Base-by-base conservation (phyloP, 2,888 invertebrate genomes). In the Fissipunctia ypsillon region DNA sequence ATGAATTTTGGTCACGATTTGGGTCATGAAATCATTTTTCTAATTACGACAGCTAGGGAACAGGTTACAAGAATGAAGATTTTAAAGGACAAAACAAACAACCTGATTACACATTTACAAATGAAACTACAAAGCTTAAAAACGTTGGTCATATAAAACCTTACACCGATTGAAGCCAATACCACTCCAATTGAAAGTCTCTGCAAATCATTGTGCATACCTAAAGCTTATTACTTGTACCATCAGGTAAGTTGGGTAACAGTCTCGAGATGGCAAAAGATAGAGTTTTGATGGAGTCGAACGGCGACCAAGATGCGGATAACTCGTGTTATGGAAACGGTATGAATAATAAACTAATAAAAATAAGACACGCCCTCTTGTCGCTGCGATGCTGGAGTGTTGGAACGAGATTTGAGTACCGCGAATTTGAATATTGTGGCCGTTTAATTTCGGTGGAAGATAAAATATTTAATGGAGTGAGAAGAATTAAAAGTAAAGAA, bases 331-430 rank as follows among this genome's bases (percentile, higher is more conserved):
- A 90, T 89, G 86, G 86, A 88, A 91, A 89, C 84, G 84, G 82
- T 80, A 87, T 90, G 88, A 90, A 91, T 91, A 91, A 90, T 91
- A 89, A 90, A 89, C 87, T 83, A 90, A 88, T 88, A 88, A 90
- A 90, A 90, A 89, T 89, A 85, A 82, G 84, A 77, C 78, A 76
- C 85, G 78, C 83, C 73, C 57, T 76, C 75, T 74, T 82, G 85
- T 83, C 83, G 73, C 70, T 73, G 73, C 69, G 76, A 75, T 76
- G 60, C 66, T 71, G 75, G 71, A 76, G 71, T 75, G 66, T 73
- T 50, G 74, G 72, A 67, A 54, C 76, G 76, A 76, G 74, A 73
- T 75, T 85, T 81, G 69, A 82, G 69, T 76, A 59, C 57, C 56
- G 50, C 48, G 43, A 77, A 76, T 87, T 86, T 84, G 78, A 87